A percentile compares a stretch with the other conserved stretches of the same genome.
Conservation (phyloP, 1,140 invertebrate genomes). For the Penaeus chinensis region DNA sequence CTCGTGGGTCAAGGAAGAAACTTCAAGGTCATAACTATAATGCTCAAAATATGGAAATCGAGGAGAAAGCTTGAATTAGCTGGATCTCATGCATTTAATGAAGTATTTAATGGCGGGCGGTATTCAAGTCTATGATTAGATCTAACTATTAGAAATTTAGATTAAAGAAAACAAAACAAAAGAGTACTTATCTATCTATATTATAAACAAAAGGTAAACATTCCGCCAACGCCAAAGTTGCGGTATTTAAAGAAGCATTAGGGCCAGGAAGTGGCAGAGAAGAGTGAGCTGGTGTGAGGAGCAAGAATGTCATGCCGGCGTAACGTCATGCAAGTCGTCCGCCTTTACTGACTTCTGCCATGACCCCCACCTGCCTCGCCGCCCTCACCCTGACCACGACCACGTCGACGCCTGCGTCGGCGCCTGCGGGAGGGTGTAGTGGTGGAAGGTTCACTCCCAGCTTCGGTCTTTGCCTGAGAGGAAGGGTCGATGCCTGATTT, state of each 20-base stretch:
- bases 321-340: constrained; percentile 8
- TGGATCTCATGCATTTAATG: constrained; percentile 15
- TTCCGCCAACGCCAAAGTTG: not conserved
- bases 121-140: no score
- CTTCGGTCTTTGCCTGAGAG: not conserved
- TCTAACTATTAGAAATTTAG: no score
- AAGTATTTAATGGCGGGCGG: not conserved
- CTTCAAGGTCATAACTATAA: not conserved
- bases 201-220: not conserved
- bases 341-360: not conserved
- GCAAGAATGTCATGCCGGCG: not conserved
- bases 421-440: not conserved
- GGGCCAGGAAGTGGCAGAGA: not conserved
- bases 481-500: not conserved
- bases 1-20: not conserved
- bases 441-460: not conserved
- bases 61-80: constrained; percentile 9
- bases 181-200: not conserved
- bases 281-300: not conserved
- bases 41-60: constrained; percentile 1
- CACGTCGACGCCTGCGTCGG: not conserved
- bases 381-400: constrained; percentile 4
- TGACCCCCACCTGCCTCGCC: constrained; percentile 1
- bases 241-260: constrained; percentile 15
- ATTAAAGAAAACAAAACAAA: not conserved